Conservation (phyloP, 2,888 invertebrate genomes). For the Acleris sparsana region DNA sequence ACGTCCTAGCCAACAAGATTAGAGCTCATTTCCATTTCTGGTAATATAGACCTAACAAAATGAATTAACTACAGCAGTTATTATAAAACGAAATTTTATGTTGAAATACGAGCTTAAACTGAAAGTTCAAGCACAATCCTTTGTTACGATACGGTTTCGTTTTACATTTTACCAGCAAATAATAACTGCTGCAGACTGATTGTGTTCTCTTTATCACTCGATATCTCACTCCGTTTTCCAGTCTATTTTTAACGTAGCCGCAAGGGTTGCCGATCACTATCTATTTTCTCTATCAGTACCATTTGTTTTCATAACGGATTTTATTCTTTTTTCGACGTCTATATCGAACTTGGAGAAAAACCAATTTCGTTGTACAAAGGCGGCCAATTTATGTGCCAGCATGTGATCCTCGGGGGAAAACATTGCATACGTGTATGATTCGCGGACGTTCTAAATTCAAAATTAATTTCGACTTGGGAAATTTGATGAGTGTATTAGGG, state of each 20-base stretch:
- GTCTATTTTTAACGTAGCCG: conserved; percentile 8
- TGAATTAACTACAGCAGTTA: no score
- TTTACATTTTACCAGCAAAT: no score
- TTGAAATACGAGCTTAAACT: no score
- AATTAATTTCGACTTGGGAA: conserved; percentile 42
- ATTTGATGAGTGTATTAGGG: conserved; percentile 45
- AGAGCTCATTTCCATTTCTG: no score
- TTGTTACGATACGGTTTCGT: no score
- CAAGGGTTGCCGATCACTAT: conserved; percentile 31
- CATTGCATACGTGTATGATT: conserved; percentile 40
- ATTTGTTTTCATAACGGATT: conserved; percentile 46
- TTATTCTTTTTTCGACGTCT: conserved; percentile 49
- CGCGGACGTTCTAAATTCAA: conserved; percentile 35
- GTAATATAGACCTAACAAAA: no score
- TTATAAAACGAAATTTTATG: no score
- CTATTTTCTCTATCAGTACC: conserved; percentile 30
- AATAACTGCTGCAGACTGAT: neutral
- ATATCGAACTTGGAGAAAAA: conserved; percentile 64
- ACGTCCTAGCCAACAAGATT: no score
- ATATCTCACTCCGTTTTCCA: conserved; percentile 5
- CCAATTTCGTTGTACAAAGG: conserved; percentile 70
- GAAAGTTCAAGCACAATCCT: no score
- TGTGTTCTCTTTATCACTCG: neutral
- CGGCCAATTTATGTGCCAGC: conserved; percentile 67
- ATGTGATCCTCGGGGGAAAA: conserved; percentile 48